Evolutionary conservation across 2,888 invertebrate species (phyloP).

Genomic region (Eupithecia dodoneata): DNA sequence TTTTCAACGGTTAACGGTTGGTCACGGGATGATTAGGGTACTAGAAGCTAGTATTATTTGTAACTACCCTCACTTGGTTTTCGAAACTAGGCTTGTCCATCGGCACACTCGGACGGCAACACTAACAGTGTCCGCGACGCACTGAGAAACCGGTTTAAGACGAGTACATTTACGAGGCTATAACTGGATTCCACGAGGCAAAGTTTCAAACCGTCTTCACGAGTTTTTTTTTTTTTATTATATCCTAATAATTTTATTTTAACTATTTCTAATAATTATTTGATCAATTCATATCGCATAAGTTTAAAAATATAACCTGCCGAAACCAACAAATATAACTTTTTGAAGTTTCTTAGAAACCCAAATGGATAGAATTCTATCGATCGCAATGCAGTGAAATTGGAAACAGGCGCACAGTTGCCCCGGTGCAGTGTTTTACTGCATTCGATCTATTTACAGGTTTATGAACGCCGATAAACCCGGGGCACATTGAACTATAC

Average conservation of each 20-base stretch:
- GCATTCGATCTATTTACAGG: slow-evolving; percentile 80
- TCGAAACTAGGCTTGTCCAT: neutral
- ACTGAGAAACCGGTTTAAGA: too few species aligned
- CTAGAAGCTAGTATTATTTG: neutral
- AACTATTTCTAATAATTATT: too few species aligned
- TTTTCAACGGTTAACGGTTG: too few species aligned
- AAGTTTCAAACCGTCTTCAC: too few species aligned
- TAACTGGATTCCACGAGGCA: too few species aligned
- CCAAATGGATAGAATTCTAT: slow-evolving; percentile 63
- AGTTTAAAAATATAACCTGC: too few species aligned
- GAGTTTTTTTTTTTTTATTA: too few species aligned
- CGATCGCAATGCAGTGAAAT: slow-evolving; percentile 73
- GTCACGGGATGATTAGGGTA: too few species aligned
- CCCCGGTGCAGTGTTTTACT: slow-evolving; percentile 69
- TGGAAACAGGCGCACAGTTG: slow-evolving; percentile 64
- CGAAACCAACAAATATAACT: slow-evolving; percentile 6
- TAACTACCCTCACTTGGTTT: neutral
- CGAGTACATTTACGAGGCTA: too few species aligned
- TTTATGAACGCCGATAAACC: slow-evolving; percentile 76
- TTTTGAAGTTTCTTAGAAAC: slow-evolving; percentile 19
- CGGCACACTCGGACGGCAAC: neutral
- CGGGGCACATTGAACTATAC: slow-evolving; percentile 63
- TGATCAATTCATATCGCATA: too few species aligned
- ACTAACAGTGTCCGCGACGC: neutral
- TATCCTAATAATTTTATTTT: too few species aligned